Conservation (phyloP, 2,888 invertebrate genomes). For the Drosophila histrio region DNA sequence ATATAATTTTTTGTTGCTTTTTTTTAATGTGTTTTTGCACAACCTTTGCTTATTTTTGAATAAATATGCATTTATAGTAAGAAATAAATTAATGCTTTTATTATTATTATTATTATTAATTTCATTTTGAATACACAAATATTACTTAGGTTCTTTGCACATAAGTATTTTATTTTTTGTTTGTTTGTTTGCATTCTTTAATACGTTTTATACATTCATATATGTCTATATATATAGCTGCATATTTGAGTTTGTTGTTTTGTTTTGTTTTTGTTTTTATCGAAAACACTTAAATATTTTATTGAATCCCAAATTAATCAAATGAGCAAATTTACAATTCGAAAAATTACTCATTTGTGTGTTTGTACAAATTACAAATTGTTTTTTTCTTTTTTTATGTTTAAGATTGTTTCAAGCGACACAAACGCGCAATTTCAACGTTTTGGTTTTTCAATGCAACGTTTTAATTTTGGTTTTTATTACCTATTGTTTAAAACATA, state of each 20-base stretch:
- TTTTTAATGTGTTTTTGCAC: slow-evolving; percentile 76
- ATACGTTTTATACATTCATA: slow-evolving; percentile 55
- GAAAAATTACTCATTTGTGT: slow-evolving; percentile 33
- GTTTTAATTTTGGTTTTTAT: slow-evolving; percentile 16
- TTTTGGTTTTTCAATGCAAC: slow-evolving; percentile 23
- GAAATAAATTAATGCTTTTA: slow-evolving; percentile 77
- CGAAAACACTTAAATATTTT: slow-evolving; percentile 66
- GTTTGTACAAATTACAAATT: slow-evolving; percentile 59
- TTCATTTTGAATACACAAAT: slow-evolving; percentile 58
- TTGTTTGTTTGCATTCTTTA: slow-evolving; percentile 32
- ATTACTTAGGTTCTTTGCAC: slow-evolving; percentile 59
- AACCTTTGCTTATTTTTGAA: slow-evolving; percentile 79
- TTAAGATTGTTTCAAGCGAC: slow-evolving; percentile 29
- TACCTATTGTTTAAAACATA: slow-evolving; percentile 18
- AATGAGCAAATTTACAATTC: slow-evolving; percentile 40
- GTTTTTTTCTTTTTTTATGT: slow-evolving; percentile 50
- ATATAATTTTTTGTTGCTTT: slow-evolving; percentile 67
- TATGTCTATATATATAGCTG: slow-evolving; percentile 70
- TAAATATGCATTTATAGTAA: slow-evolving; percentile 80
- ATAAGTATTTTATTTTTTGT: slow-evolving; percentile 37
- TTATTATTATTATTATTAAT: slow-evolving; percentile 52
- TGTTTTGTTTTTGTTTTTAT: slow-evolving; percentile 47
- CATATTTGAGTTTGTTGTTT: slow-evolving; percentile 59
- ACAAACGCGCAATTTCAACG: slow-evolving; percentile 36
- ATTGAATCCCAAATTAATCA: slow-evolving; percentile 15